These are phyloP conservation scores for Acanthurus tractus DNA, from an alignment of 2,797 vertebrate species.

Conservation along the genomic window DNA sequence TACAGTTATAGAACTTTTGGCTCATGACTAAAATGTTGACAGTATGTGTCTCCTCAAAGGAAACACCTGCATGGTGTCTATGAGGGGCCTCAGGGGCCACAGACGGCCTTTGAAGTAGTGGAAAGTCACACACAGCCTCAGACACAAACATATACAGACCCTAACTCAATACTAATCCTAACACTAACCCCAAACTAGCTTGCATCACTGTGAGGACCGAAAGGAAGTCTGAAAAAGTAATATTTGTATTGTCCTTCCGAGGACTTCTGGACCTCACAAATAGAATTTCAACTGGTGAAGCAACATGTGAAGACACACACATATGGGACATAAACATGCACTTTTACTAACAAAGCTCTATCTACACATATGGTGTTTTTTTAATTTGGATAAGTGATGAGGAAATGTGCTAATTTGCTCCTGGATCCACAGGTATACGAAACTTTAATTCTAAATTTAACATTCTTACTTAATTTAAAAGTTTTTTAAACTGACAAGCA, in stretches of 20 bases:
- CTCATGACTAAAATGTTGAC: slow-evolving; percentile 66
- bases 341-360: not conserved
- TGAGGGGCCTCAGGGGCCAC: slow-evolving; percentile 55
- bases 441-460: not conserved
- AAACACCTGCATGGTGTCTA: slow-evolving; percentile 72
- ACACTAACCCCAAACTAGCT: slow-evolving; percentile 28
- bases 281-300: not conserved
- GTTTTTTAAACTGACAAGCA: not conserved
- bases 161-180: slow-evolving; percentile 26
- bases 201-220: slow-evolving; percentile 11
- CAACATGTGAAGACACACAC: not conserved
- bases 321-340: not conserved
- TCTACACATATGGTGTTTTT: not conserved
- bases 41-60: slow-evolving; percentile 63
- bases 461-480: no score
- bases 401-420: not conserved
- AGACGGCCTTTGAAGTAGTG: slow-evolving; percentile 69
- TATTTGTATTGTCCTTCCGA: slow-evolving; percentile 22
- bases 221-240: slow-evolving; percentile 17
- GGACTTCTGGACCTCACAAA: slow-evolving; percentile 40
- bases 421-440: no score
- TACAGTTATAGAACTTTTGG: slow-evolving; percentile 50
- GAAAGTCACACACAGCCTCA: slow-evolving; percentile 65
- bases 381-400: no score
- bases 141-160: slow-evolving; percentile 58